These are phyloP conservation scores for Plotosus lineatus DNA, from an alignment of 2,113 vertebrate species.

Conservation along the genomic window DNA sequence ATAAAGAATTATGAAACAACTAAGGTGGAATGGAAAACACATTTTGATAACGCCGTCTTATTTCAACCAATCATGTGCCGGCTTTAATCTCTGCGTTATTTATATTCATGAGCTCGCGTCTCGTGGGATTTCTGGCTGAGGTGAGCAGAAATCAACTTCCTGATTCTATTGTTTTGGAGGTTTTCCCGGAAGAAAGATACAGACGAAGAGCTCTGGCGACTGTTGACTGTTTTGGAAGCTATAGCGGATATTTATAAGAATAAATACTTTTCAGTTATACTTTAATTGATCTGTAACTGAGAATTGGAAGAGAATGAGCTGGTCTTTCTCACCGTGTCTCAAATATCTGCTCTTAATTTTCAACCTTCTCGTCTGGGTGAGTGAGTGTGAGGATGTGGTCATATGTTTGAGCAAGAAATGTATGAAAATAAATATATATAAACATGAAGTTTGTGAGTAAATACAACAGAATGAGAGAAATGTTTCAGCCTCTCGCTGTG, in stretches of 20 bases:
- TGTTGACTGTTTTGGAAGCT: too few species aligned
- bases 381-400: constrained; percentile 41
- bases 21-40: neutral
- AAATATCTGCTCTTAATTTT: constrained; percentile 73
- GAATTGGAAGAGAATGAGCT: constrained; percentile 34
- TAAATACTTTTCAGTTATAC: neutral
- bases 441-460: neutral
- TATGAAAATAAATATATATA: neutral
- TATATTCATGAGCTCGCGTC: constrained; percentile 12
- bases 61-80: neutral
- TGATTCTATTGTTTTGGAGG: neutral
- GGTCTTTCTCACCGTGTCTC: constrained; percentile 60
- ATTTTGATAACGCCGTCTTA: neutral
- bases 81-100: neutral
- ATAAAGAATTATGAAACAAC: neutral
- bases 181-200: neutral
- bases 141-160: constrained; percentile 9
- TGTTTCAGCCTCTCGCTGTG: neutral
- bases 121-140: neutral
- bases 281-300: neutral
- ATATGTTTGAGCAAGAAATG: neutral
- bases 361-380: constrained; percentile 72
- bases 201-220: too few species aligned
- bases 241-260: neutral
- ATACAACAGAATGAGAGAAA: neutral